Percentiles rank a stretch among this genome's conserved stretches.
Conservation (phyloP, 2,888 invertebrate species). For the Pegoplata infirma region DNA sequence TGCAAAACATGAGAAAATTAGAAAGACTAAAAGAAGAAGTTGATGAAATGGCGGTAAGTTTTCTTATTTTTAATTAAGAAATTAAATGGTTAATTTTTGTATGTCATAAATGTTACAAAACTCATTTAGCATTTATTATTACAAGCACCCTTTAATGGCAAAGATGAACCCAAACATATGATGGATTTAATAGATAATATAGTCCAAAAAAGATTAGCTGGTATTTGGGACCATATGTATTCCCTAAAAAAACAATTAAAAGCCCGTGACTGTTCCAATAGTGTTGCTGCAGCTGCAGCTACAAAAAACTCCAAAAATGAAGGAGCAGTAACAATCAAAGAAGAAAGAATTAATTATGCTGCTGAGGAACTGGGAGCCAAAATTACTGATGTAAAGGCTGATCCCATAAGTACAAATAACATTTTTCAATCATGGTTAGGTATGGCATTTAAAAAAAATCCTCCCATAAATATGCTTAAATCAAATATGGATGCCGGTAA, state of each 20-base stretch:
- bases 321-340: not conserved
- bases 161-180: slow-evolving; percentile 57
- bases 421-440: slow-evolving; percentile 66
- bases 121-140: slow-evolving; percentile 58
- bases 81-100: too few relatives aligned
- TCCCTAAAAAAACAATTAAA: slow-evolving; percentile 67
- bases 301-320: not conserved
- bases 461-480: slow-evolving; percentile 69
- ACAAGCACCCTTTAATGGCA: slow-evolving; percentile 38
- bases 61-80: not conserved
- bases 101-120: not conserved
- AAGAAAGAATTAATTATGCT: slow-evolving; percentile 69
- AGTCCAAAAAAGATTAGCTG: slow-evolving; percentile 67
- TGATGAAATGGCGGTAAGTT: slow-evolving; percentile 67
- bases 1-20: slow-evolving; percentile 62
- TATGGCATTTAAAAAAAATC: slow-evolving; percentile 68
- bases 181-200: slow-evolving; percentile 65
- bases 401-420: slow-evolving; percentile 64
- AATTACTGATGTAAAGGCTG: slow-evolving; percentile 64
- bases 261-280: slow-evolving; percentile 43
- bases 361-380: slow-evolving; percentile 70
- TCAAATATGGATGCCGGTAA: slow-evolving; percentile 67
- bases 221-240: slow-evolving; percentile 69
- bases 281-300: not conserved
- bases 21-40: slow-evolving; percentile 65